Evolutionary conservation across 2,888 invertebrate species (phyloP), one percentile per base, ranked within the genome.

Genomic region (Chromoteleia sp.): DNA sequence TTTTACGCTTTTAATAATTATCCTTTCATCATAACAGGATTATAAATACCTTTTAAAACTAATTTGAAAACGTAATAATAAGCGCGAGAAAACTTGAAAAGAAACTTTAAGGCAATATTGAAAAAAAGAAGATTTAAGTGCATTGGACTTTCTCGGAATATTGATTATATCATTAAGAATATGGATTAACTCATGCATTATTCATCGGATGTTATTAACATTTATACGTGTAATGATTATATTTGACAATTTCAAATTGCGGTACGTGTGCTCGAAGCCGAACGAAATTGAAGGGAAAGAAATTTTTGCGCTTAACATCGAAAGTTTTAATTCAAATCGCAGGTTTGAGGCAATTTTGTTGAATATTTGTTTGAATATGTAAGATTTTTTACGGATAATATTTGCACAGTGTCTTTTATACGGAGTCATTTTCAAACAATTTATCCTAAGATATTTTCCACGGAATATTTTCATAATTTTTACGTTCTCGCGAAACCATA

Each of bases 91-190:
- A 54, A 74, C 54, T 63, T 74, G 30, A 43, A 74, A 74, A 30
- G 61, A 61, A 61, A 73, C 14, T 73, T 61, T 15, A 8, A 36
- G 17, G 33, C 29, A 17, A 58, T 58, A 48, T 17, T 19, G 7
- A 45, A 36, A 65, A 74, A 36, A 56, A 45, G 17, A 50, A 54
- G 12, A 6, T 56, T 29, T 21, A 36, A 63, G 17, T 58, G 19
- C 14, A 56, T 15, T 50, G 21, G 36, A 19, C 59, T 75, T 59
- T 59, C 75, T 45, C 33, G 48, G 75, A 67, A 67, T 75, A 75
- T 75, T 75, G 75, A 75, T 75, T 67, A 50, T 58, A 65, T 67
- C 56, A 75, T 73, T 61, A 73, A 73, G 39, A 63, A 61, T 75
- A 56, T 65, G 65, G 41, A 74, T 74, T 63, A 61, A 61, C 59